Percentiles rank a stretch among this genome's conserved stretches.
Evolutionary conservation across 2,888 invertebrate genomes (phyloP).

Genomic region (Hymenopus coronatus): DNA sequence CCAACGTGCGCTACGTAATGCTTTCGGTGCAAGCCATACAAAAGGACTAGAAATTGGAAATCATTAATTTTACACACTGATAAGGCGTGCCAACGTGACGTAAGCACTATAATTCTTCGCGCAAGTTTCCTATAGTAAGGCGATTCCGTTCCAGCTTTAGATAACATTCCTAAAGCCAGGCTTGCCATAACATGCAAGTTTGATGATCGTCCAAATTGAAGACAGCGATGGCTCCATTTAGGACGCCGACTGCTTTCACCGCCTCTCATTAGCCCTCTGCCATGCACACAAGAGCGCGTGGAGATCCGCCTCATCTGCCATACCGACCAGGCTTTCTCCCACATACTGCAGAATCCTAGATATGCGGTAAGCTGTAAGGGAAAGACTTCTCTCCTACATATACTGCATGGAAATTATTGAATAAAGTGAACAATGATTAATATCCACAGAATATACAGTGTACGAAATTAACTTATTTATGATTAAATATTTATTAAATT

Average conservation of each 20-base stretch:
- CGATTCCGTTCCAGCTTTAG: not conserved
- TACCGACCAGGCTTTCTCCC: not conserved
- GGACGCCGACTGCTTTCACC: constrained; percentile 11
- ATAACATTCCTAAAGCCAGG: not conserved
- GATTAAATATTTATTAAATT: too few species aligned
- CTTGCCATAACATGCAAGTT: constrained; percentile 7
- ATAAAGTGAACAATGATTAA: too few species aligned
- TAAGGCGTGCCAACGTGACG: not conserved
- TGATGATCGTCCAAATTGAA: constrained; percentile 21
- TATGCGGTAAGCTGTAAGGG: not conserved
- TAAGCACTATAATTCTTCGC: not conserved
- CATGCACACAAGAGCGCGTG: not conserved
- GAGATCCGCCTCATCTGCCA: not conserved
- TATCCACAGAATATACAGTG: too few species aligned
- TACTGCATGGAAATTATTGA: too few species aligned
- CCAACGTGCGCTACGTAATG: not conserved
- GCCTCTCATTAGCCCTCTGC: constrained; percentile 20
- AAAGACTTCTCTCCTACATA: too few species aligned
- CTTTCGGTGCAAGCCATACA: not conserved
- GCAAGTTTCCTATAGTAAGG: not conserved
- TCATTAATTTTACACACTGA: not conserved
- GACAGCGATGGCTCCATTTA: constrained; percentile 20
- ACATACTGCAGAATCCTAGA: not conserved
- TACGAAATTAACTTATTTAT: too few species aligned
- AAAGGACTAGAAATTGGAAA: not conserved